Evolutionary conservation across 2,797 vertebrate genomes (phyloP), one percentile per base, ranked within the genome.

Genomic region (Muraenolepis orangiensis): DNA sequence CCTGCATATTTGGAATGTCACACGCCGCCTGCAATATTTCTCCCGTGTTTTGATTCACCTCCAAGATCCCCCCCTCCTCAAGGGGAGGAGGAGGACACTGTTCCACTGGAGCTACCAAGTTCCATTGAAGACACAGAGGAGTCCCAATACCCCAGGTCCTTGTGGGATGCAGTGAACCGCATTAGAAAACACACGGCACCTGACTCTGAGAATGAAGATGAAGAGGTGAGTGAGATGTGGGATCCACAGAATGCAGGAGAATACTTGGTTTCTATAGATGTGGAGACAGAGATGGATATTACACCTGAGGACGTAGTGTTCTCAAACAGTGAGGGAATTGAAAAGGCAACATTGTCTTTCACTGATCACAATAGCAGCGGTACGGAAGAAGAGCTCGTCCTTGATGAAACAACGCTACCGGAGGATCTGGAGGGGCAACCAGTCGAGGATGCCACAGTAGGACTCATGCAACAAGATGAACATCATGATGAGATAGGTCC

Each of bases 141-240:
- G 16, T 73, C 69, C 18, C 79, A 84, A 14, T 90, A 92, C 67
- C 91, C 93, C 0, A 91, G 86, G 79, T 94, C 94, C 0, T 86
- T 98, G 76, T 90, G 95, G 69, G 96, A 97, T 11, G 96, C 95
- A 0, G 95, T 98, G 71, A 95, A 91, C 72, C 95, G 95, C 78
- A 97, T 98, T 78, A 95, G 96, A 29, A 95, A 94, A 66, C 96
- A 98, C 87, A 98, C 97, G 0, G 96, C 97, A 0, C 97, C 97
- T 0, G 96, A 98, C 86, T 98, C 97, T 0, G 97, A 98, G 84
- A 96, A 94, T 0, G 97, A 98, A 42, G 96, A 96, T 34, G 95
- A 95, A 64, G 93, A 93, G 26, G 71, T 71, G 6, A 70, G 66
- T 1, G 92, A 94, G 71, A 36, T 76, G 46, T 93, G 90, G 91